These are phyloP conservation scores for Pteronura brasiliensis DNA, from an alignment of 2,113 vertebrate genomes.

Conservation along the genomic window DNA sequence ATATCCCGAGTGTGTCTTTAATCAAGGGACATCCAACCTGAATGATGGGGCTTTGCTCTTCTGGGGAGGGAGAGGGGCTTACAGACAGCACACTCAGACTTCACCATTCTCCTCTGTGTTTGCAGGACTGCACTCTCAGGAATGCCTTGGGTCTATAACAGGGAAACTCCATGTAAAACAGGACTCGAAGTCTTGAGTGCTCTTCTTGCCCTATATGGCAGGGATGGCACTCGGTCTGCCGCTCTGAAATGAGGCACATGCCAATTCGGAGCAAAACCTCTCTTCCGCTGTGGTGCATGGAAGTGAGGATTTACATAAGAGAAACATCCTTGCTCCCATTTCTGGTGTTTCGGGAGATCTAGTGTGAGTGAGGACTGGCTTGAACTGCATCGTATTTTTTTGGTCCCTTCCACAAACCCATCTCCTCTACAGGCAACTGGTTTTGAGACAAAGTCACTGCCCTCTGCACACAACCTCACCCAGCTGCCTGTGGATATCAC, in stretches of 20 bases:
- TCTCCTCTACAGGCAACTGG: background rate
- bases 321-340: background rate
- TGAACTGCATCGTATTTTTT: background rate
- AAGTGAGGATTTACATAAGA: background rate
- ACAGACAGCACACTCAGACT: no score
- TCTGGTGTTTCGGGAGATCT: background rate
- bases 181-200: background rate
- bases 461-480: background rate
- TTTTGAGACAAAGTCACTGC: background rate
- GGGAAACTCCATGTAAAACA: background rate
- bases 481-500: accelerated
- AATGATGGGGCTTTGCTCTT: background rate
- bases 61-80: no score
- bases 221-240: accelerated
- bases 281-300: background rate
- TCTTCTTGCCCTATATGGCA: accelerated
- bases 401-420: background rate
- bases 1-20: background rate
- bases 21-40: accelerated
- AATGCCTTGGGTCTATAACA: background rate
- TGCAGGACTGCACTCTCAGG: background rate
- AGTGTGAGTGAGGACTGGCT: background rate
- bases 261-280: background rate
- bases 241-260: background rate
- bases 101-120: background rate